These are phyloP conservation scores for Platysternon megacephalum DNA, from an alignment of 2,113 vertebrate genomes.

Conservation along the genomic window DNA sequence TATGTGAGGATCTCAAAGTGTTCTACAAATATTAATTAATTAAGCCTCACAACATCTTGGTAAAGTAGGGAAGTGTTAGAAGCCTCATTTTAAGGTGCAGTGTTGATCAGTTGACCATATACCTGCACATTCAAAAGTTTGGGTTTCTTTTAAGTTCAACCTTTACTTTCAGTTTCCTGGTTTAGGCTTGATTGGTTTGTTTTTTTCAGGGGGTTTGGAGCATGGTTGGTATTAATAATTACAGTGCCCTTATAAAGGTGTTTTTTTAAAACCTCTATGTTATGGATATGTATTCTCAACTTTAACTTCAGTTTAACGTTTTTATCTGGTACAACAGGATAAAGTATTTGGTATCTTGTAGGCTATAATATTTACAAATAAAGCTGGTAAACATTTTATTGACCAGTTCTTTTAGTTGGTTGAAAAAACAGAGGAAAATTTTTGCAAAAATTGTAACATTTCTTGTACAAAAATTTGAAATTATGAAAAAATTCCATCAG, in stretches of 20 bases:
- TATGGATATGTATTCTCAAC: neutral
- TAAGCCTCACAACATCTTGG: neutral
- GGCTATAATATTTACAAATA: neutral
- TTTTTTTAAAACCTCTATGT: neutral
- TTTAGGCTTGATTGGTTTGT: neutral
- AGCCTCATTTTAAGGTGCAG: neutral
- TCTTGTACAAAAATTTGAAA: neutral
- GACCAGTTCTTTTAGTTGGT: neutral
- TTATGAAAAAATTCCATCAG: neutral
- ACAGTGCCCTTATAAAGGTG: neutral
- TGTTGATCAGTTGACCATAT: neutral
- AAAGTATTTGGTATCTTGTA: neutral
- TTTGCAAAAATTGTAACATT: neutral
- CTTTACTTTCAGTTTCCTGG: neutral
- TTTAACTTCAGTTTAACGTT: neutral
- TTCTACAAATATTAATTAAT: neutral
- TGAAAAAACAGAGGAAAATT: neutral
- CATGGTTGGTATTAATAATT: neutral
- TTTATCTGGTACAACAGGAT: neutral
- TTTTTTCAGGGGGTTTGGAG: neutral
- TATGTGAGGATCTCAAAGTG: neutral
- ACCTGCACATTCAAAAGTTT: neutral
- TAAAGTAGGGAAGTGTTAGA: neutral
- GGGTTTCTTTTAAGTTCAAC: neutral
- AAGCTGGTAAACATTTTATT: neutral